Conservation (phyloP, 1,140 invertebrate species). For the Trichonephila clavata region DNA sequence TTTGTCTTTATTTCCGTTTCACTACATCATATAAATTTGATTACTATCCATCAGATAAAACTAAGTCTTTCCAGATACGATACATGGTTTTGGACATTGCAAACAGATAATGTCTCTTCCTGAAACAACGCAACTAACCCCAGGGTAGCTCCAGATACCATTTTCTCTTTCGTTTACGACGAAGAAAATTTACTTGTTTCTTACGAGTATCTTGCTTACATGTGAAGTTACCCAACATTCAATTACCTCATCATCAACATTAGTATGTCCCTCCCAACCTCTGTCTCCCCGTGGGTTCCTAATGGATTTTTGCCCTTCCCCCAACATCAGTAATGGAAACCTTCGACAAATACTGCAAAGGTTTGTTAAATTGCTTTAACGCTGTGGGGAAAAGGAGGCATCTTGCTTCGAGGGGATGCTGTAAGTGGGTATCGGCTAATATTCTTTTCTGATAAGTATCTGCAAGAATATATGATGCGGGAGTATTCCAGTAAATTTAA, state of each 20-base stretch:
- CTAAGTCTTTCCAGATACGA: too few relatives aligned
- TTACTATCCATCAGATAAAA: too few relatives aligned
- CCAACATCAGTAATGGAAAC: conserved; percentile 45
- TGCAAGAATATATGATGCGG: not conserved
- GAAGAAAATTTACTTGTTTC: not conserved
- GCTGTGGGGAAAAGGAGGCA: not conserved
- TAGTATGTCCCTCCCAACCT: conserved; percentile 22
- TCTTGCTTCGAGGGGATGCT: not conserved
- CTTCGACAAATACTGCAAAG: conserved; percentile 13
- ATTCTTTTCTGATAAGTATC: not conserved
- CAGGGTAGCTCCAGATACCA: not conserved
- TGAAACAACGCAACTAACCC: too few relatives aligned
- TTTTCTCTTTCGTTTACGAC: not conserved
- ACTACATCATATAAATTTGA: too few relatives aligned
- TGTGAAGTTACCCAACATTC: not conserved
- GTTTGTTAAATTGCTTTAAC: conserved; percentile 64
- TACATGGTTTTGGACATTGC: too few relatives aligned
- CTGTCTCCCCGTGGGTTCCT: conserved; percentile 12
- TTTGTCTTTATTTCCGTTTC: too few relatives aligned
- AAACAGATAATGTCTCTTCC: too few relatives aligned
- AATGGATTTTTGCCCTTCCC: conserved; percentile 39
- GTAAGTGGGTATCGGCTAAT: not conserved
- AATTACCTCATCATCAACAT: conserved; percentile 45
- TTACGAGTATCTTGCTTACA: conserved; percentile 40
- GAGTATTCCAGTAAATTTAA: not conserved